These are phyloP conservation scores for Thymelicus acteon DNA, from an alignment of 2,888 invertebrate genomes.

Conservation along the genomic window DNA sequence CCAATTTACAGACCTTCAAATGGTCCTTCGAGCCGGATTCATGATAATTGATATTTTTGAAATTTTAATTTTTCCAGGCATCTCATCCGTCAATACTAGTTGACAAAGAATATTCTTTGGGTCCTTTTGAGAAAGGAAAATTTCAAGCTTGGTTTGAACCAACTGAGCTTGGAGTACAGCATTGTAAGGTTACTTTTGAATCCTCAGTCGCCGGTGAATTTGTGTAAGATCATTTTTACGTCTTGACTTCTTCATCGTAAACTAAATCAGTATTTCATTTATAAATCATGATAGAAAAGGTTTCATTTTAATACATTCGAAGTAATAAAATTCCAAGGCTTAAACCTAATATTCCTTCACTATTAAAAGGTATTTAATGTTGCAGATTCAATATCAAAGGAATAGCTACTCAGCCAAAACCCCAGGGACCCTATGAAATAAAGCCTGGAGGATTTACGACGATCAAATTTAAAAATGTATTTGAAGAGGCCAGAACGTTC, in stretches of 20 bases:
- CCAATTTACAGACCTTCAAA: no score
- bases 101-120: constrained; percentile 59
- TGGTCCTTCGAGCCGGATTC: no score
- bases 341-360: no score
- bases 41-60: no score
- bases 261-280: no score
- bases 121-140: constrained; percentile 71
- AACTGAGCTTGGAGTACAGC: constrained; percentile 64
- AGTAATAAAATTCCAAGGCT: no score
- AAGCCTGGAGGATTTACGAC: constrained; percentile 58
- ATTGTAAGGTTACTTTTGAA: constrained; percentile 64
- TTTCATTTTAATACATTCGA: no score
- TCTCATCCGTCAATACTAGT: constrained; percentile 66
- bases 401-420: constrained; percentile 65
- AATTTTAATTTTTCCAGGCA: constrained; percentile 50
- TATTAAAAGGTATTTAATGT: not conserved
- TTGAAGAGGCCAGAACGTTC: constrained; percentile 63
- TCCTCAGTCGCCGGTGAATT: constrained; percentile 72
- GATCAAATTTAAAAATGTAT: constrained; percentile 73
- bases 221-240: constrained; percentile 60
- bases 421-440: constrained; percentile 71
- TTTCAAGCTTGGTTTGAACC: constrained; percentile 73
- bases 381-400: constrained; percentile 70
- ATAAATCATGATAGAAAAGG: no score
- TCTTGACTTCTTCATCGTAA: not conserved